Evolutionary conservation across 2,797 vertebrate genomes (phyloP), one percentile per base, ranked within the genome.

Genomic region (Gephyroberyx darwinii): DNA sequence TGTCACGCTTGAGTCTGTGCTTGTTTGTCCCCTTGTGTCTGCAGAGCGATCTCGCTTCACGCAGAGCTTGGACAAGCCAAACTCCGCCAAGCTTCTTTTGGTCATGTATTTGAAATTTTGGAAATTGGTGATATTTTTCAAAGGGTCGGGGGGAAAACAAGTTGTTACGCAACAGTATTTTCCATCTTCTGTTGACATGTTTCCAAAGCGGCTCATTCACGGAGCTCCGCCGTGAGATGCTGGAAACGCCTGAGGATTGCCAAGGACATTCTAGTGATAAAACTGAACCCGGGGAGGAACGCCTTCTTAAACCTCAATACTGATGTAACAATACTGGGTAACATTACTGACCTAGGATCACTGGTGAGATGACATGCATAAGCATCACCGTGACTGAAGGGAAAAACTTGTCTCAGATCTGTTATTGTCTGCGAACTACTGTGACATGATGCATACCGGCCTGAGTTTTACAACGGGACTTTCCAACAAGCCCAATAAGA

Each of bases 201-300:
- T 77, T 78, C 80, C 77, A 78, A 81, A 72, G 71, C 75, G 35
- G 59, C 54, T 86, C 71, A 72, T 71, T 83, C 60, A 37, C 10
- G 33, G 67, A 71, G 52, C 73, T 87, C 66, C 20, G 26, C 64
- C 19, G 51, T 20, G 58, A 88, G 78, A 81, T 47, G 66, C 63
- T 88, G 83, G 88, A 90, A 90, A 87, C n/a, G 26, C 80, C 55
- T 12, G 45, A 60, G 67, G 57, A 56, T 54, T 70, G 89, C 84
- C 88, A 91, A 88, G 84, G 88, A 90, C 83, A 85, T 86, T 85
- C 56, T 22, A 71, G 80, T 78, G 77, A 89, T 90, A 83, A 88
- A 88, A 90, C 48, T 39, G 69, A 78, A 85, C 66, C 68, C 39
- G 70, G 59, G n/a, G 63, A 6, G 50, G 75, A 84, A 81, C 63